phyloP scores from a whole-genome alignment of 2,113 vertebrate genomes.

The Muntiacus reevesi region DNA sequence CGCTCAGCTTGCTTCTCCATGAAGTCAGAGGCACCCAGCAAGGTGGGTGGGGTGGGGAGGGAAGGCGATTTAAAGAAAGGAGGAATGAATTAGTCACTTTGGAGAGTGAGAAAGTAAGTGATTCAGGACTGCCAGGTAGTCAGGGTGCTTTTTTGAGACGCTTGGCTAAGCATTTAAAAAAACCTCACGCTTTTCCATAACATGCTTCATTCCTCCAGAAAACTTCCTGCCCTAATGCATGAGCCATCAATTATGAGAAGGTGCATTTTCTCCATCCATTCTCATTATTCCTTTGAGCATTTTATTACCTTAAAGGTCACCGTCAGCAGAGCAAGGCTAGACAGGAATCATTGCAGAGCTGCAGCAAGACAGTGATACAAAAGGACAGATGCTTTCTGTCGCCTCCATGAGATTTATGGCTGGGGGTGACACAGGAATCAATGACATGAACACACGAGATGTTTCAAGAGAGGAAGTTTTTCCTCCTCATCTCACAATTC shows the following conservation, averaged over 20 bases:
- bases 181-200: neutral
- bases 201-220: neutral
- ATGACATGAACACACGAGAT: neutral
- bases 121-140: neutral
- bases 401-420: neutral
- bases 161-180: neutral
- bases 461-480: neutral
- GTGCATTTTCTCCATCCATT: neutral
- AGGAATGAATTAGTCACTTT: neutral
- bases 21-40: neutral
- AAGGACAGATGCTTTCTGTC: neutral
- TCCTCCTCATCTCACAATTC: neutral
- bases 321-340: neutral
- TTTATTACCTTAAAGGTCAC: conserved; percentile 20
- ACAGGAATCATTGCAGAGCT: neutral
- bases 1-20: neutral
- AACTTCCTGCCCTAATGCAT: neutral
- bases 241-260: neutral
- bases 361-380: neutral
- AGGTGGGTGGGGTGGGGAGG: neutral
- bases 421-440: neutral
- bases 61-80: neutral
- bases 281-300: neutral
- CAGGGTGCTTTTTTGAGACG: neutral
- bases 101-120: neutral